These are phyloP conservation scores for Pomatorhinus ruficollis DNA, from an alignment of 2,113 vertebrate species.

Conservation along the genomic window DNA sequence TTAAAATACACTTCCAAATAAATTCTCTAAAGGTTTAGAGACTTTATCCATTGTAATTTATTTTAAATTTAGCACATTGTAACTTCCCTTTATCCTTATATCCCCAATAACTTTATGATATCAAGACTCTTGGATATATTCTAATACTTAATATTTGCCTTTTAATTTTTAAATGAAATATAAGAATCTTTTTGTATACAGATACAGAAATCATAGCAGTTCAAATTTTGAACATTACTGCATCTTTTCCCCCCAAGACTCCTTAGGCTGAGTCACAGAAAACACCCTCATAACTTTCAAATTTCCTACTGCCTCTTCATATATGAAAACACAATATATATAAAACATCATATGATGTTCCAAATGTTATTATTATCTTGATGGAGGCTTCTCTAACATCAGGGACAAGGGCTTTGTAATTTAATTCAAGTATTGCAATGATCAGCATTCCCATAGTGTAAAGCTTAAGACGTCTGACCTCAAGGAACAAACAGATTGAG, in stretches of 20 bases:
- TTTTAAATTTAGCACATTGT: neutral
- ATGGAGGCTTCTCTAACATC: neutral
- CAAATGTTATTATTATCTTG: neutral
- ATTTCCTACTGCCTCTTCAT: neutral
- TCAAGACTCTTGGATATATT: neutral
- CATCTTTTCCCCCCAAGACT: neutral
- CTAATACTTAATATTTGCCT: neutral
- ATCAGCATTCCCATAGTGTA: neutral
- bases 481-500: neutral
- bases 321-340: neutral
- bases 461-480: neutral
- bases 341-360: neutral
- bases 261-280: neutral
- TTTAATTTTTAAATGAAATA: neutral
- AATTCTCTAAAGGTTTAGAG: neutral
- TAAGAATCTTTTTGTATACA: neutral
- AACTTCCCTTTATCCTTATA: neutral
- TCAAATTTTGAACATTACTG: neutral
- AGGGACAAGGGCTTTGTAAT: neutral
- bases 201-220: neutral
- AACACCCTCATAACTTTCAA: neutral
- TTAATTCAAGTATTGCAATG: neutral
- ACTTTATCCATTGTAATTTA: neutral
- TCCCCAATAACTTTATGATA: neutral
- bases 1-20: neutral